Evolutionary conservation across 2,113 vertebrate species (phyloP).

Genomic region (Petrocephalus microphthalmus): DNA sequence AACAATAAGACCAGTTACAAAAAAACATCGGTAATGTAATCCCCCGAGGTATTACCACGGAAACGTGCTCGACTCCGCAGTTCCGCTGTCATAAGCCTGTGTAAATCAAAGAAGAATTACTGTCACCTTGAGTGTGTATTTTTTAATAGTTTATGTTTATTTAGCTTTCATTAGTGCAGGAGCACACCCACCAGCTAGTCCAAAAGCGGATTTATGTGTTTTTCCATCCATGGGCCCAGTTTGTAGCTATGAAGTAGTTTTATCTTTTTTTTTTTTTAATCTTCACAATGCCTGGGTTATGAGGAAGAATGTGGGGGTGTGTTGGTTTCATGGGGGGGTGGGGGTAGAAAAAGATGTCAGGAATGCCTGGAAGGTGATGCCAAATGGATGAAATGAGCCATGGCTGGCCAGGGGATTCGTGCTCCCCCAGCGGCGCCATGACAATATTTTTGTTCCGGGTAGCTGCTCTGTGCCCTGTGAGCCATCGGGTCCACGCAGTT

Average conservation of each 20-base stretch:
- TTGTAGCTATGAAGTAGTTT: neutral
- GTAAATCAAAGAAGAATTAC: constrained; percentile 31
- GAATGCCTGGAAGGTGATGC: neutral
- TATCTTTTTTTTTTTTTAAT: neutral
- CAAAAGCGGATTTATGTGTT: neutral
- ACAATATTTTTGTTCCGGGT: neutral
- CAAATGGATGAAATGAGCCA: neutral
- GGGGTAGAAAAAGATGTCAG: neutral
- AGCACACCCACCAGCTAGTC: constrained; percentile 8
- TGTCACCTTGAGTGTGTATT: neutral
- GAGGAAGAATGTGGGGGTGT: constrained; percentile 21
- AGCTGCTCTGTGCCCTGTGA: neutral
- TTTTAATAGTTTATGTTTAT: constrained; percentile 27
- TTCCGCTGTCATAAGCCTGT: constrained; percentile 27
- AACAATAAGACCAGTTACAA: constrained; percentile 42
- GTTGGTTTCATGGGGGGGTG: neutral
- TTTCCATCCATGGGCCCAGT: neutral
- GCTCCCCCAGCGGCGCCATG: neutral
- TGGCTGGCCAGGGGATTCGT: neutral
- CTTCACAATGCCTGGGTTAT: neutral
- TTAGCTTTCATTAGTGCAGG: constrained; percentile 15
- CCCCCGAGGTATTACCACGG: constrained; percentile 40
- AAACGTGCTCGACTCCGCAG: constrained; percentile 23
- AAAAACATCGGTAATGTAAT: constrained; percentile 1
- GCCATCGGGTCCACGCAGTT: neutral